Evolutionary conservation across 2,113 vertebrate species (phyloP).

Genomic region (Oryzias melastigma): DNA sequence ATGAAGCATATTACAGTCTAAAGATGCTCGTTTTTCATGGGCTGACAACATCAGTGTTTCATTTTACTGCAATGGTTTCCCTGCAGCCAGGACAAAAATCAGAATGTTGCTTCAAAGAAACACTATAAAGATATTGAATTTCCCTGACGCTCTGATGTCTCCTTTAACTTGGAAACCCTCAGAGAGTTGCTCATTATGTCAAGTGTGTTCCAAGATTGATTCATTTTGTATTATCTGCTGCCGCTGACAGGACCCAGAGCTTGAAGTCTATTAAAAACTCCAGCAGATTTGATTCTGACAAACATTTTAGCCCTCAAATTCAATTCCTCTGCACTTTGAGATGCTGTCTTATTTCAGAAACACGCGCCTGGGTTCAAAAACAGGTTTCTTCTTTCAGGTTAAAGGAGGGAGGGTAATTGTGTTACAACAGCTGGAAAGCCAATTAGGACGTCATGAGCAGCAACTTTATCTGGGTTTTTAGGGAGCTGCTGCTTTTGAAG

Average conservation of each 20-base stretch:
- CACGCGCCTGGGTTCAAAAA: slow-evolving; percentile 13
- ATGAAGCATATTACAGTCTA: slow-evolving; percentile 14
- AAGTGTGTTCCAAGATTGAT: slow-evolving; percentile 35
- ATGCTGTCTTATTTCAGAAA: slow-evolving; percentile 34
- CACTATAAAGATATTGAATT: slow-evolving; percentile 22
- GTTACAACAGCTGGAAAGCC: slow-evolving; percentile 39
- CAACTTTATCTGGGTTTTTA: slow-evolving; percentile 7
- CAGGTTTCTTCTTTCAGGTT: slow-evolving; percentile 35
- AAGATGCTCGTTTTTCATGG: slow-evolving; percentile 30
- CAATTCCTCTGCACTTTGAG: slow-evolving; percentile 43
- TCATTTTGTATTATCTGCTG: slow-evolving; percentile 31
- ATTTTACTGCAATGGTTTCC: slow-evolving; percentile 23
- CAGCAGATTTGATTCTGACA: slow-evolving; percentile 32
- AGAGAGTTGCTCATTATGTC: slow-evolving; percentile 29
- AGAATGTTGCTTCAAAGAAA: slow-evolving; percentile 25
- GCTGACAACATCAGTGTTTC: slow-evolving; percentile 21
- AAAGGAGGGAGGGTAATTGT: slow-evolving; percentile 21
- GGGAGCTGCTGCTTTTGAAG: background rate
- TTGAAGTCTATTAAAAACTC: slow-evolving; percentile 35
- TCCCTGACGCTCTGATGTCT: slow-evolving; percentile 20
- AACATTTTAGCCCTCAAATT: slow-evolving; percentile 25
- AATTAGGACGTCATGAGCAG: slow-evolving; percentile 19
- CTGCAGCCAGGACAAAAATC: slow-evolving; percentile 3
- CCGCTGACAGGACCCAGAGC: slow-evolving; percentile 10
- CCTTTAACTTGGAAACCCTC: slow-evolving; percentile 10